phyloP scores from a whole-genome alignment of 1,140 invertebrate species.

The Calycopis cecrops region DNA sequence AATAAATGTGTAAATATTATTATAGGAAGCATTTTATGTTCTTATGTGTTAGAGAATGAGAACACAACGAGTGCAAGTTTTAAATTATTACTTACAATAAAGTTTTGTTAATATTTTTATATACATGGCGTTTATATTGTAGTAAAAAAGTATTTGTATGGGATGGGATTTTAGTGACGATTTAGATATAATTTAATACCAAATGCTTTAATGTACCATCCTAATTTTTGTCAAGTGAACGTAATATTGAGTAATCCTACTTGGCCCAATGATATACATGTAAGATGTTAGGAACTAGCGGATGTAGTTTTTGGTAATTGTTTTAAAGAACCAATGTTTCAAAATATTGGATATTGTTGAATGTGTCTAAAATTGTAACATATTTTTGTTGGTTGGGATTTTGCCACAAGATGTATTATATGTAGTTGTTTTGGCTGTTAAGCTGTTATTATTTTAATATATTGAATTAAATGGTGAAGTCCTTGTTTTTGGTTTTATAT shows the following conservation, averaged over 20 bases:
- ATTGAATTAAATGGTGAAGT: slow-evolving; percentile 2
- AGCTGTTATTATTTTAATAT: neutral
- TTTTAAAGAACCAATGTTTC: slow-evolving; percentile 6
- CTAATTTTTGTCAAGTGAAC: neutral
- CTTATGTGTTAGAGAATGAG: too few relatives aligned
- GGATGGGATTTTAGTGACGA: neutral
- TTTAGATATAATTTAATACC: slow-evolving; percentile 4
- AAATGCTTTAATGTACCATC: slow-evolving; percentile 4
- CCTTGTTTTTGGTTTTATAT: neutral
- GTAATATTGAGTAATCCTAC: too few relatives aligned
- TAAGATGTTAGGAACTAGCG: too few relatives aligned
- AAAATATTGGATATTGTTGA: slow-evolving; percentile 4
- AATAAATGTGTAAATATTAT: too few relatives aligned
- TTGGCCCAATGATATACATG: too few relatives aligned
- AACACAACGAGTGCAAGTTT: too few relatives aligned
- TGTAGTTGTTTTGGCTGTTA: slow-evolving; percentile 8
- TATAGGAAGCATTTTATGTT: too few relatives aligned
- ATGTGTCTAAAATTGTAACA: slow-evolving; percentile 9
- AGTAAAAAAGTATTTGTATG: neutral
- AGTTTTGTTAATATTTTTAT: too few relatives aligned
- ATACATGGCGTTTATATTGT: neutral
- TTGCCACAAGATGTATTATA: slow-evolving; percentile 1
- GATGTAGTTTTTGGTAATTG: neutral
- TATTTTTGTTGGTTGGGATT: slow-evolving; percentile 7
- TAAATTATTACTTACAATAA: too few relatives aligned